Percentiles rank a stretch among this genome's conserved stretches.
Evolutionary conservation across 2,113 vertebrate species (phyloP).

Genomic region (Lonchura striata): DNA sequence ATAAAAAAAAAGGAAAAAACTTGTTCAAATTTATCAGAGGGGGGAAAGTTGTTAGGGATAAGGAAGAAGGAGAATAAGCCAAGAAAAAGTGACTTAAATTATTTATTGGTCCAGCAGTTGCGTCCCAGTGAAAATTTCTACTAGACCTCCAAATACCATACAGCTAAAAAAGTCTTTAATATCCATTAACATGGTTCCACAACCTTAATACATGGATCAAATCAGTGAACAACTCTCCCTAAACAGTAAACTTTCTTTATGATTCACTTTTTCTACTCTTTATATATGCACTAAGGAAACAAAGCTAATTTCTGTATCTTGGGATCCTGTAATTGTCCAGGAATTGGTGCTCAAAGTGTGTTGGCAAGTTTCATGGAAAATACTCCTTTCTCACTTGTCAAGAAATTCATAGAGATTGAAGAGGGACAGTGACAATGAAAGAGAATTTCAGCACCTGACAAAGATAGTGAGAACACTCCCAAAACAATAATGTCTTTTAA

Average conservation of each 20-base stretch:
- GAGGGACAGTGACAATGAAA: background rate
- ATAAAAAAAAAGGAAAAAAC: background rate
- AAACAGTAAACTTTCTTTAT: background rate
- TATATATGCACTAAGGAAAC: background rate
- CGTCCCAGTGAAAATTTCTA: background rate
- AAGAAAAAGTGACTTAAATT: background rate
- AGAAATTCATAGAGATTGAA: background rate
- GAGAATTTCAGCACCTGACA: background rate
- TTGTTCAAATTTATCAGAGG: background rate
- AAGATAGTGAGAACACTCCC: background rate
- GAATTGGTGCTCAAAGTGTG: background rate
- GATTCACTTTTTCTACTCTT: background rate
- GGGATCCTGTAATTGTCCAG: background rate
- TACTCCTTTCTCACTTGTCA: background rate
- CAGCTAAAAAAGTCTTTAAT: background rate
- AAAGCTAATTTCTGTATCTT: background rate
- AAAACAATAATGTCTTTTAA: background rate
- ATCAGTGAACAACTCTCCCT: background rate
- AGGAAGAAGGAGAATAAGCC: background rate
- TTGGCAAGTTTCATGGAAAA: background rate
- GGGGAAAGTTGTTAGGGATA: background rate
- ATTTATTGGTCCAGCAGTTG: background rate
- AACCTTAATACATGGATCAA: background rate
- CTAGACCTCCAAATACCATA: background rate
- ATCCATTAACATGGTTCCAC: background rate